Evolutionary conservation across 2,888 invertebrate species (phyloP).

Genomic region (Dyspetes luteomarginatus): DNA sequence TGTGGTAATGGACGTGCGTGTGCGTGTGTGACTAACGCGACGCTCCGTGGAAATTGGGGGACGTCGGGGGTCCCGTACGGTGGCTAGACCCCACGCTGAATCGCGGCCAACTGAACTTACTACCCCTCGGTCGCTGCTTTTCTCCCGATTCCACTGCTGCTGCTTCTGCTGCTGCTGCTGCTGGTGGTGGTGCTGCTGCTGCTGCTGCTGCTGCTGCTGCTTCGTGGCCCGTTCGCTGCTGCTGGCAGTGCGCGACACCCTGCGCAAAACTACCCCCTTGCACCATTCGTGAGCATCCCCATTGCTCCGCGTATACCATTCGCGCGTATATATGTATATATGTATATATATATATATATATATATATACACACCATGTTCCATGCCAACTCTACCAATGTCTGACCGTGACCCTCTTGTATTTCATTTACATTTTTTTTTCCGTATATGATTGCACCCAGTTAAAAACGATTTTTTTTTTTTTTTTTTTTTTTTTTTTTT

Average conservation of each 20-base stretch:
- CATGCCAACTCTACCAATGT: no score
- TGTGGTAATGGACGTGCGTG: background rate
- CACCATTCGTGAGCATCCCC: conserved; percentile 59
- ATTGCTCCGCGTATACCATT: conserved; percentile 40
- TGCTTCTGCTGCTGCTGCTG: conserved; percentile 62
- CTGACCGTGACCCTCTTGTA: no score
- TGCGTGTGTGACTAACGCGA: conserved; percentile 54
- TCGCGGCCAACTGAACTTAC: conserved; percentile 81
- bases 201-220: conserved; percentile 71
- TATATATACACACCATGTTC: background rate
- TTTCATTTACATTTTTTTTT: no score
- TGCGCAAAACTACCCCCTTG: conserved; percentile 78
- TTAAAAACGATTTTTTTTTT: no score
- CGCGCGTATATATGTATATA: conserved; percentile 10
- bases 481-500: no score
- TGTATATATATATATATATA: background rate
- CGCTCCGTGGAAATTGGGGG: conserved; percentile 54
- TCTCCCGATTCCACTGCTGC: conserved; percentile 73
- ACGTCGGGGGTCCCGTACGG: conserved; percentile 68
- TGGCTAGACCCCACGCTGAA: conserved; percentile 78
- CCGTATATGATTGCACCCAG: no score
- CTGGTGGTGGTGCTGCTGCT: conserved; percentile 67
- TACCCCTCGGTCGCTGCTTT: conserved; percentile 64
- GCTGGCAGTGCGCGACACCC: conserved; percentile 79
- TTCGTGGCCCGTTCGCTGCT: conserved; percentile 69